Evolutionary conservation across 2,888 invertebrate species (phyloP).

Genomic region (Sipha maydis): DNA sequence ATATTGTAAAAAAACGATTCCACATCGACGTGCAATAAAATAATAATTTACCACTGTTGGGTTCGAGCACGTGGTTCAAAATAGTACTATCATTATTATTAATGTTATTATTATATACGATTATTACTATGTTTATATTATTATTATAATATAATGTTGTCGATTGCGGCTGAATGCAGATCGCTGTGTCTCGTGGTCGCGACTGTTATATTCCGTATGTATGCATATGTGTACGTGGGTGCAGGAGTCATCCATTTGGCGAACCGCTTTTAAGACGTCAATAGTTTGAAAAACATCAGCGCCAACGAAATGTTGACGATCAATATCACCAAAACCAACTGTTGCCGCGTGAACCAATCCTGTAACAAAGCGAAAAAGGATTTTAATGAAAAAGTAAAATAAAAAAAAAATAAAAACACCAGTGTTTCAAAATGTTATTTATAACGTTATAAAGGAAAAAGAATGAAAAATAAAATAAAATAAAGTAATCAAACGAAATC

Average conservation of each 20-base stretch:
- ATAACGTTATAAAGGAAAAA: no score
- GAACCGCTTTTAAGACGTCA: constrained; percentile 77
- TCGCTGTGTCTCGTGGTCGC: neutral
- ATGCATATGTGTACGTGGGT: neutral
- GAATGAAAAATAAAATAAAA: no score
- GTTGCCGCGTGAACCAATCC: constrained; percentile 97
- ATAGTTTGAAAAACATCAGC: constrained; percentile 93
- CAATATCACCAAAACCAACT: constrained; percentile 91
- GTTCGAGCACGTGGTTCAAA: neutral
- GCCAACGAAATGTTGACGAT: constrained; percentile 94
- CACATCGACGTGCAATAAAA: neutral
- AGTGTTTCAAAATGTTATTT: no score
- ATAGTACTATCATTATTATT: neutral
- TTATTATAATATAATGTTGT: neutral
- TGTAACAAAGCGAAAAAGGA: constrained; percentile 69
- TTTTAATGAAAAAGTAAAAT: neutral
- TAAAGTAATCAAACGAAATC: no score
- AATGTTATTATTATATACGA: neutral
- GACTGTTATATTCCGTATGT: no score
- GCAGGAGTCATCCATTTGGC: neutral
- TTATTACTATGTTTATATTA: neutral
- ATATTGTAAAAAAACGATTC: neutral
- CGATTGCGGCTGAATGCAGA: neutral
- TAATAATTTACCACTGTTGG: neutral
- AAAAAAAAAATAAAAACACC: no score